Conservation (phyloP, 2,888 invertebrate genomes). For the Trachelus iudaicus region DNA sequence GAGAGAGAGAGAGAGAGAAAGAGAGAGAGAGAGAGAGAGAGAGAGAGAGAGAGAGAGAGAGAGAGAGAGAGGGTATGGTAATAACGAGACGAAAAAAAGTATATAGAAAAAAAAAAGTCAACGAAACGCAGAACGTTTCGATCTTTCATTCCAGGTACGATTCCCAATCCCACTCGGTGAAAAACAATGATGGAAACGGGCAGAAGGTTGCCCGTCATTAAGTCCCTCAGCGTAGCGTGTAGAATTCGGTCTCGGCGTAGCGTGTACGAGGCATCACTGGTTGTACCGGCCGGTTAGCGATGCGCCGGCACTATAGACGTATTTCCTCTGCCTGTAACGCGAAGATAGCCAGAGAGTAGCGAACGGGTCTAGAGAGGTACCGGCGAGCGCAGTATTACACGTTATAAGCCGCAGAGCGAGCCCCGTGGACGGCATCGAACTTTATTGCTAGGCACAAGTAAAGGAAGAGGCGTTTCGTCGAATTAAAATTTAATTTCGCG, state of each 20-base stretch:
- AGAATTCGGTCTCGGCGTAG: slow-evolving; percentile 18
- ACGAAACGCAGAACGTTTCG: background rate
- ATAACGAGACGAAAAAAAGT: background rate
- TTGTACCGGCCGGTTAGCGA: background rate
- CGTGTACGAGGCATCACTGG: background rate
- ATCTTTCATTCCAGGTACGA: background rate
- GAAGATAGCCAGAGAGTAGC: background rate
- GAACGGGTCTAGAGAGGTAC: background rate
- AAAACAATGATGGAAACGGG: slow-evolving; percentile 4
- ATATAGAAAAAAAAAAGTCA: background rate
- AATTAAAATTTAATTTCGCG: slow-evolving; percentile 46
- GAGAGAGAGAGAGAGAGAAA: no score
- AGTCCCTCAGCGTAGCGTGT: slow-evolving; percentile 28
- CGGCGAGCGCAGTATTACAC: background rate
- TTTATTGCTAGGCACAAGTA: slow-evolving; percentile 14
- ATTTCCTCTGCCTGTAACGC: background rate
- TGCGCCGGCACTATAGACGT: background rate
- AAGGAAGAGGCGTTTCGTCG: slow-evolving; percentile 42
- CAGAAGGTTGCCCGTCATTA: slow-evolving; percentile 23
- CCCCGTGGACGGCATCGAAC: slow-evolving; percentile 3
- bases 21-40: no score
- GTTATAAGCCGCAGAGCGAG: slow-evolving; percentile 37
- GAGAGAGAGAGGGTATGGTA: background rate
- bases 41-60: no score
- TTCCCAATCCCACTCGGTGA: background rate